Percentiles rank a stretch among this genome's conserved stretches.
These are phyloP conservation scores for Formica selysi DNA, from an alignment of 1,140 invertebrate genomes.

Conservation along the genomic window DNA sequence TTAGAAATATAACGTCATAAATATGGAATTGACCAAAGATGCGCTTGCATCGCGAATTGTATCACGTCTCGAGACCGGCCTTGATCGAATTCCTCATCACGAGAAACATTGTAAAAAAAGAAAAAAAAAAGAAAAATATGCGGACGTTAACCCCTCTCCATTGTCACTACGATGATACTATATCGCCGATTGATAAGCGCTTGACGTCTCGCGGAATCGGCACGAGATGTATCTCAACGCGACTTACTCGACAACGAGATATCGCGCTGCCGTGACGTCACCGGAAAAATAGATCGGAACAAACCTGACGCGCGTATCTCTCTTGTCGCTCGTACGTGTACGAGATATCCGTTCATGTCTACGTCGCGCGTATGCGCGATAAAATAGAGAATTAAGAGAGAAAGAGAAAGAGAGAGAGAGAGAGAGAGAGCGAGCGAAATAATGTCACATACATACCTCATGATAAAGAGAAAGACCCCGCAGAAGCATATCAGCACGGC, in stretches of 20 bases:
- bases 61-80: too few species aligned
- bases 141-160: neutral
- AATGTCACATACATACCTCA: slow-evolving; percentile 84
- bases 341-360: neutral
- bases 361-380: neutral
- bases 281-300: neutral
- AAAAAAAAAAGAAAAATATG: too few species aligned
- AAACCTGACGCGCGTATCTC: neutral
- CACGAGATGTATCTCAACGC: neutral
- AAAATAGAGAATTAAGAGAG: neutral
- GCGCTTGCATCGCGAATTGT: too few species aligned
- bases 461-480: slow-evolving; percentile 88
- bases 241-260: neutral
- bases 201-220: neutral
- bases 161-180: neutral
- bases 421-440: neutral
- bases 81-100: too few species aligned
- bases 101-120: neutral
- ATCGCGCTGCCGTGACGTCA: neutral
- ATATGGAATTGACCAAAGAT: too few species aligned
- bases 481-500: slow-evolving; percentile 89
- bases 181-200: neutral
- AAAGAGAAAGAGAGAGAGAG: neutral
- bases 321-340: neutral
- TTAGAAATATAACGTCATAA: too few species aligned